Percentiles rank a stretch among this genome's conserved stretches.
phyloP scores from a whole-genome alignment of 2,113 vertebrate species.

The Nerophis ophidion region DNA sequence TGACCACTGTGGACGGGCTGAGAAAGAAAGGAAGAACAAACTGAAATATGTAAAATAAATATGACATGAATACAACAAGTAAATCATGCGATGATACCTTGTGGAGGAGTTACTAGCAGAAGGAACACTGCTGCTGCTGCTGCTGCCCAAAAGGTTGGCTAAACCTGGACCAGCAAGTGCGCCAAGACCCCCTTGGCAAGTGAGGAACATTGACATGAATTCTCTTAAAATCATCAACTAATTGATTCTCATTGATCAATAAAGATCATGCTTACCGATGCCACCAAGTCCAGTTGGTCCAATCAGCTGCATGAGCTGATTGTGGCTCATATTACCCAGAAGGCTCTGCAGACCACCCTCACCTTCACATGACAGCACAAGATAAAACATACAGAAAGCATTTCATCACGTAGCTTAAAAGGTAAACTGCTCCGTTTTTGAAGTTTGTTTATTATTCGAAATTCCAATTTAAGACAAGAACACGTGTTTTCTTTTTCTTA shows the following conservation, averaged over 20 bases:
- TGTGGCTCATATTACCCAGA: slow-evolving; percentile 98
- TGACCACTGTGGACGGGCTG: slow-evolving; percentile 66
- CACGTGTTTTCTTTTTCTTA: too few species aligned
- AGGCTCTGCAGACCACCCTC: slow-evolving; percentile 97
- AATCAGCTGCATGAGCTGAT: slow-evolving; percentile 98
- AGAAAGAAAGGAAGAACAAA: slow-evolving; percentile 34
- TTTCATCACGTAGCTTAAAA: too few species aligned
- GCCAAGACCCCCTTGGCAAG: slow-evolving; percentile 69
- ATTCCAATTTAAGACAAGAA: too few species aligned
- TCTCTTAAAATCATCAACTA: background rate
- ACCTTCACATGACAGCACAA: slow-evolving; percentile 46
- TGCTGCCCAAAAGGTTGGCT: slow-evolving; percentile 89
- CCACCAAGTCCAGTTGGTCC: slow-evolving; percentile 79
- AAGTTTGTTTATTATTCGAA: too few species aligned
- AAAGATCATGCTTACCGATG: slow-evolving; percentile 73
- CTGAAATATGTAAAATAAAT: background rate
- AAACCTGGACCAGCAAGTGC: slow-evolving; percentile 89
- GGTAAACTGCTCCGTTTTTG: too few species aligned
- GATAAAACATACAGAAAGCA: too few species aligned
- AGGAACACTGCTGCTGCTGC: slow-evolving; percentile 65
- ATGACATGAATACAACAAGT: background rate
- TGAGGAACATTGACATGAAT: slow-evolving; percentile 54
- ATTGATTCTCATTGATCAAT: background rate
- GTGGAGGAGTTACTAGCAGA: slow-evolving; percentile 89
- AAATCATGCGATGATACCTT: slow-evolving; percentile 67